phyloP scores from a whole-genome alignment of 2,797 vertebrate species.

The Limnodromus scolopaceus region DNA sequence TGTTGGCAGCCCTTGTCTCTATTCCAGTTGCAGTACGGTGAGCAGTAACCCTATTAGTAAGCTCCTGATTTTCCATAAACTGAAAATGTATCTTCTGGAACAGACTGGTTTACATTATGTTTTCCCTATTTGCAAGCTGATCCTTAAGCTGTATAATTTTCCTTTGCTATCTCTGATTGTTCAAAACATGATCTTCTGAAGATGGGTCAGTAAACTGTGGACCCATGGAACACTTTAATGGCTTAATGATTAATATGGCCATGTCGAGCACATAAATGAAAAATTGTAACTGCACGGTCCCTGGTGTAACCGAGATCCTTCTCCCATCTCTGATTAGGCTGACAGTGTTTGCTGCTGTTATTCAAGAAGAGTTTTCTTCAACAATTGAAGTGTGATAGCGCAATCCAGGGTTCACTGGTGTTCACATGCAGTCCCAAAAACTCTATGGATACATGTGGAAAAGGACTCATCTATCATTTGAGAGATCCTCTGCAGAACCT shows the following conservation, averaged over 20 bases:
- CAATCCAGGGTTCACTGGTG: not conserved
- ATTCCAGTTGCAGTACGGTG: not conserved
- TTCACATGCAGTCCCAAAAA: not conserved
- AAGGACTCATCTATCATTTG: not conserved
- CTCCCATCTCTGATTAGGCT: not conserved
- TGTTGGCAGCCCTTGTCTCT: not conserved
- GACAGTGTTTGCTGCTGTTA: not conserved
- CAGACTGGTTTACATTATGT: not conserved
- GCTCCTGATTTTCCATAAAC: not conserved
- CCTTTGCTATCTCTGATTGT: not conserved
- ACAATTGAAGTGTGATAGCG: not conserved
- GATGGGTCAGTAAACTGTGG: not conserved
- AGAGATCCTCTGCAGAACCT: not conserved
- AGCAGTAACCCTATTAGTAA: not conserved
- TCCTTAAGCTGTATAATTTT: not conserved
- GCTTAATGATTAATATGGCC: not conserved
- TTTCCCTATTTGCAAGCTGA: not conserved
- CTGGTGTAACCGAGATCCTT: not conserved
- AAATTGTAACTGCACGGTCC: not conserved
- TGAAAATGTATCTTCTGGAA: not conserved
- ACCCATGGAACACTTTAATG: not conserved
- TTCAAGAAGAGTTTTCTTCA: not conserved
- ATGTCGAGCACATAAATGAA: not conserved
- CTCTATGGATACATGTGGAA: not conserved
- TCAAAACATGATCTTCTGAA: not conserved